Base-by-base conservation (phyloP, 2,888 invertebrate species). In the Synergus gifuensis region DNA sequence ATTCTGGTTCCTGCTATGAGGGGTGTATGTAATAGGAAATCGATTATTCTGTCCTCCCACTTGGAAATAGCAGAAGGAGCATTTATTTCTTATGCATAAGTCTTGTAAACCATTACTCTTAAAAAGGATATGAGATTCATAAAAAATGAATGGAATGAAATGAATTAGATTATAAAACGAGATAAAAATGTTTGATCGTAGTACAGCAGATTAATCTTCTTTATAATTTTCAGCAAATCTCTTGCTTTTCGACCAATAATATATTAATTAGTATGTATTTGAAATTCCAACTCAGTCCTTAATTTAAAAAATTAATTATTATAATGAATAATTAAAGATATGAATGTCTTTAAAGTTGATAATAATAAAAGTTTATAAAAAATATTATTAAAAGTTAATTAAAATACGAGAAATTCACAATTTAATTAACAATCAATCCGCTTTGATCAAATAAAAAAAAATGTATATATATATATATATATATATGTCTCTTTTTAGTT, bases 401-500 rank as follows among this genome's bases (percentile, higher is more conserved):
- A 28, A 28, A 28, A 28, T 28, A 28, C 3, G 28, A 28, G 28
- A 28, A 28, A 28, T 28, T 28, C 3, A 28, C 28, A 28, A 28
- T 28, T 60, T 12, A 22, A 22, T 60, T 12, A 60, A 9, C 60
- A 22, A 22, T 9, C 11, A 22, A 60, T 22, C n/a, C 8, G 8
- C n/a, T 8, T 54, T 12, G 60, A 60, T 4, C 18, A 60, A 60
- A 36, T 12, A n/a, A 44, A 64, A n/a, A n/a, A n/a, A n/a, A n/a
- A n/a, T n/a, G n/a, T n/a, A n/a, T n/a, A n/a, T n/a, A n/a, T n/a
- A n/a, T n/a, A n/a, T n/a, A n/a, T n/a, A 46, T 67, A 28, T 67
- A 81, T 78, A 82, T 82, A 49, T 79, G 5, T 54, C 22, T 60
- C 5, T 28, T 80, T 81, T n/a, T 67, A 88, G 87, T 86, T 69